phyloP scores from a whole-genome alignment of 2,113 vertebrate genomes.

The Lagopus muta region DNA sequence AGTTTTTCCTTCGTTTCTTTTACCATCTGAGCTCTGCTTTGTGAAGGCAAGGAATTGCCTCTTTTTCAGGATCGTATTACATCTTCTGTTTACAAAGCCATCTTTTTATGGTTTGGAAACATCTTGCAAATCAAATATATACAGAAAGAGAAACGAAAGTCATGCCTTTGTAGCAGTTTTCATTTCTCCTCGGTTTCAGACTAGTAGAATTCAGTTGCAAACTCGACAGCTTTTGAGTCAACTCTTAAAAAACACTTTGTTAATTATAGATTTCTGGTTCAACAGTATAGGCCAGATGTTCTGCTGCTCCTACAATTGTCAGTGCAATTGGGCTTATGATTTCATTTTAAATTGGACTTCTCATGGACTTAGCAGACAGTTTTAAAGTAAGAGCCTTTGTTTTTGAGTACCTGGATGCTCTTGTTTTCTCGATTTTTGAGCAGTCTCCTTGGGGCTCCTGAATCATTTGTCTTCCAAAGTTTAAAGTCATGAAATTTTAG shows the following conservation, averaged over 20 bases:
- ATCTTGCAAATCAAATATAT: not conserved
- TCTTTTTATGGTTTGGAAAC: not conserved
- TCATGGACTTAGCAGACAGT: not conserved
- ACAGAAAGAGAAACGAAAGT: not conserved
- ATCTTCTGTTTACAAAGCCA: not conserved
- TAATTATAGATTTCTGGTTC: not conserved
- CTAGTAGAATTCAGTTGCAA: not conserved
- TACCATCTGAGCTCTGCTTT: not conserved
- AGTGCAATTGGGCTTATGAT: not conserved
- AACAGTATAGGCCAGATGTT: not conserved
- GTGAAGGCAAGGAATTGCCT: not conserved
- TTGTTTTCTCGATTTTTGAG: not conserved
- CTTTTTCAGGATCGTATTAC: not conserved
- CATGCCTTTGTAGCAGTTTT: not conserved
- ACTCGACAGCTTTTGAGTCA: not conserved
- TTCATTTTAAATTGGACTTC: not conserved
- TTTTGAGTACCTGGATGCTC: not conserved
- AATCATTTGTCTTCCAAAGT: not conserved
- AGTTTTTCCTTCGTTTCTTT: constrained; percentile 20
- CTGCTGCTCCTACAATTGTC: not conserved
- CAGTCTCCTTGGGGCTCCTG: not conserved
- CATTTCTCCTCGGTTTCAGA: not conserved
- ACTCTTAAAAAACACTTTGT: not conserved
- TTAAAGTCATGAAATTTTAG: not conserved
- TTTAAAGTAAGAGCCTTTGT: not conserved